Evolutionary conservation across 2,113 vertebrate species (phyloP), one percentile per base, ranked within the genome.

Genomic region (Megaptera novaeangliae): DNA sequence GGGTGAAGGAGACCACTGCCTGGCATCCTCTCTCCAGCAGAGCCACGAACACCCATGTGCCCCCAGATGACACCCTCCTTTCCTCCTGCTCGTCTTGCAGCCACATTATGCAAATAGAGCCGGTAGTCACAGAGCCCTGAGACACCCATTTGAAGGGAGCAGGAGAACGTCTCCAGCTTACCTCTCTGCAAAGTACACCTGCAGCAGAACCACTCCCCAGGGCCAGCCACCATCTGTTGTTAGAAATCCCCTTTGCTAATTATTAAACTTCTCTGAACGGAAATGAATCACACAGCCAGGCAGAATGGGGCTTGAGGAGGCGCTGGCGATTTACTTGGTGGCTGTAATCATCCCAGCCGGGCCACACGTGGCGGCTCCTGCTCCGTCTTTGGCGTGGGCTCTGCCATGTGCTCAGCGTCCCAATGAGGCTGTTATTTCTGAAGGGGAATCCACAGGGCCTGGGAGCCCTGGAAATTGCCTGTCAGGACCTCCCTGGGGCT

Each of bases 221-320:
- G 97, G 97, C 94, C 46, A 52, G 93, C 85, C 92, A 36, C 97
- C 98, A 98, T 97, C 98, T 98, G 98, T 96, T 96, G 90, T 97
- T 97, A 41, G 93, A 93, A 97, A 97, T 95, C 93, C 82, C 95
- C 91, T 86, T 96, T 93, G 97, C 94, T 98, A 97, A 98, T 98
- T 97, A 96, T 95, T 96, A 96, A 96, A 96, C 86, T 46, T 68
- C 95, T 97, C 97, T 57, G 87, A 97, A 71, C 0, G 39, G 88
- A 96, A 96, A 97, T 97, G 97, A 98, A 98, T 97, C 97, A 98
- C 4, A 4, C n/a, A 96, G 61, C 34, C 59, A 57, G 74, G 69
- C 36, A 61, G 90, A 81, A 74, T 80, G 78, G 69, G 83, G 29
- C 13, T 83, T 29, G 89, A 81, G 87, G 86, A 95, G 90, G 83